These are phyloP conservation scores for Calyptomena viridis DNA, from an alignment of 2,113 vertebrate species.

Conservation along the genomic window DNA sequence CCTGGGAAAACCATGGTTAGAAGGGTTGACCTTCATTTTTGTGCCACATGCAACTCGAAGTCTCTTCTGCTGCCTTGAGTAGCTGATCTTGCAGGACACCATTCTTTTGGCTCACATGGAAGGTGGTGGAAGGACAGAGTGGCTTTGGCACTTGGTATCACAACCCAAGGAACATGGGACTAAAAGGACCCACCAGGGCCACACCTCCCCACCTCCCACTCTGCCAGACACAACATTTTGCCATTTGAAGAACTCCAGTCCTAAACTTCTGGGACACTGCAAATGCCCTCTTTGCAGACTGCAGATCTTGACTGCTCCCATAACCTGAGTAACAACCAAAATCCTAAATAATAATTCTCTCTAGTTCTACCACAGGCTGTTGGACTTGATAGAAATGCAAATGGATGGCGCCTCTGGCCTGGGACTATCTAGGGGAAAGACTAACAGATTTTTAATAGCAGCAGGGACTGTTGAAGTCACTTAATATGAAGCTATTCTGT, in stretches of 20 bases:
- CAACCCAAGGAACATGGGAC: neutral
- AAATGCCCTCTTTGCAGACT: neutral
- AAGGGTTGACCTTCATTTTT: neutral
- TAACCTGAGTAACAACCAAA: neutral
- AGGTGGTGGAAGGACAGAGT: neutral
- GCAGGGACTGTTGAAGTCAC: neutral
- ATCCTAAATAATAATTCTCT: neutral
- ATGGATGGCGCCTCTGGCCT: neutral
- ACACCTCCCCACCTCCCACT: neutral
- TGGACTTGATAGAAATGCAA: neutral
- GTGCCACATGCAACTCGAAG: neutral
- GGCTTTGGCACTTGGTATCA: neutral
- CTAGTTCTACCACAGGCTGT: neutral
- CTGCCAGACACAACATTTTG: neutral
- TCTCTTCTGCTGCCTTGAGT: neutral
- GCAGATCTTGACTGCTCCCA: neutral
- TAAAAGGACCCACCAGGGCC: neutral
- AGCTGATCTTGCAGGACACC: neutral
- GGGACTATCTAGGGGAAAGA: neutral
- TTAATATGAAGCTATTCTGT: neutral
- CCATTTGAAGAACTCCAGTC: neutral
- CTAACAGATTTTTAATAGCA: neutral
- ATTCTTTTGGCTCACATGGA: neutral
- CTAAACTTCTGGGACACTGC: neutral
- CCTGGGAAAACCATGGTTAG: neutral